A percentile compares a stretch with the other conserved stretches of the same genome.
Evolutionary conservation across 2,113 vertebrate species (phyloP).

Genomic region (Nicator chloris): DNA sequence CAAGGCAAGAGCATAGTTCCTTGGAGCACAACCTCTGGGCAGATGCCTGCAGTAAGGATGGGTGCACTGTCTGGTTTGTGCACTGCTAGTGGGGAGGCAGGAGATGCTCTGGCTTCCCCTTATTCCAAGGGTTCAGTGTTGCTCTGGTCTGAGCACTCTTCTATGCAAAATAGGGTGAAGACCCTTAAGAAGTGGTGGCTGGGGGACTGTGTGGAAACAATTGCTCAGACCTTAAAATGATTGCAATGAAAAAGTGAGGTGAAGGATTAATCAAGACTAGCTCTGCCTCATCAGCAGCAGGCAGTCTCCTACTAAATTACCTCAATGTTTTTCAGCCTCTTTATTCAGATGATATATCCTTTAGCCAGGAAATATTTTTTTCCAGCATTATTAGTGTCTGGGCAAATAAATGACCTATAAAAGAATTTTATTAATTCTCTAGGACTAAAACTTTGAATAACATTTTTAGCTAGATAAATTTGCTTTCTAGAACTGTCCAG

Average conservation of each 20-base stretch:
- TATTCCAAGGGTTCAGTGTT: accelerated
- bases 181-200: neutral
- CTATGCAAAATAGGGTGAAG: neutral
- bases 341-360: neutral
- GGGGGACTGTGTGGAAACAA: neutral
- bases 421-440: constrained; percentile 34
- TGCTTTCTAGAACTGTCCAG: neutral
- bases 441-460: neutral
- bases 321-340: neutral
- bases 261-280: neutral
- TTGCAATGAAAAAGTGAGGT: neutral
- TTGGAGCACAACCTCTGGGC: neutral
- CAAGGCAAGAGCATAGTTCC: accelerated
- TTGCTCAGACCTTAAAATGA: neutral
- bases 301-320: neutral
- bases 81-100: neutral
- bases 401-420: constrained; percentile 35
- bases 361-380: neutral
- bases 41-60: neutral
- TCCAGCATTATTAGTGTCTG: neutral
- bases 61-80: accelerated
- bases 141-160: neutral
- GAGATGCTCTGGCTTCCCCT: neutral
- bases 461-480: neutral
- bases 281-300: neutral